Conservation (phyloP, 2,888 invertebrate species). For the Herminia tarsipennalis region DNA sequence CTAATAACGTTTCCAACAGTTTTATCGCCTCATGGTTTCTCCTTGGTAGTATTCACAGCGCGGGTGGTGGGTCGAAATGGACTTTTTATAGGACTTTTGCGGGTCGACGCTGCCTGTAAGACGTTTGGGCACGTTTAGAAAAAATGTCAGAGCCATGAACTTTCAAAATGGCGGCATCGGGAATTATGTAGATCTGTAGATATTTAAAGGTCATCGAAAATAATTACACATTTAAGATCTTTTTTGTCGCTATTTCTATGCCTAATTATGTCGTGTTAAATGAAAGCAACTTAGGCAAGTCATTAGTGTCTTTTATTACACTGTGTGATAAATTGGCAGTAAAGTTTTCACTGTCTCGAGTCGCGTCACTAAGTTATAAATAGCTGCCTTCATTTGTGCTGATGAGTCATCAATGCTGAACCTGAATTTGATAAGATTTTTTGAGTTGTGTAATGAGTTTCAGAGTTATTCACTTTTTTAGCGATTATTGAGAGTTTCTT, state of each 20-base stretch:
- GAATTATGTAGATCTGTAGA: slow-evolving; percentile 25
- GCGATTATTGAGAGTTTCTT: too few relatives aligned
- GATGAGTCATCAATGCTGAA: slow-evolving; percentile 35
- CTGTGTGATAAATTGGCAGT: slow-evolving; percentile 2
- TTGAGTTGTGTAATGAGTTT: too few relatives aligned
- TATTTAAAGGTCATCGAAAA: slow-evolving; percentile 49
- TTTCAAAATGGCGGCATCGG: slow-evolving; percentile 33
- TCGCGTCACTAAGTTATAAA: slow-evolving; percentile 40
- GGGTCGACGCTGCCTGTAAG: slow-evolving; percentile 22
- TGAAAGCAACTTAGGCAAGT: too few relatives aligned
- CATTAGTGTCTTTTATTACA: too few relatives aligned
- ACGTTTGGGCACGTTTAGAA: slow-evolving; percentile 15
- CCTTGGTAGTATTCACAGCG: slow-evolving; percentile 23
- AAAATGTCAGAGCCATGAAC: slow-evolving; percentile 55
- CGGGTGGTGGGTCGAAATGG: slow-evolving; percentile 39
- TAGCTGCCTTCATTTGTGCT: slow-evolving; percentile 25
- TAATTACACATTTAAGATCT: slow-evolving; percentile 4
- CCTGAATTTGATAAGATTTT: slow-evolving; percentile 28
- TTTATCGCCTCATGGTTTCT: slow-evolving; percentile 32
- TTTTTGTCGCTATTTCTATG: neutral
- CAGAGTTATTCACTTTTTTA: too few relatives aligned
- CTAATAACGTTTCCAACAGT: slow-evolving; percentile 32
- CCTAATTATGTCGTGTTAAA: neutral
- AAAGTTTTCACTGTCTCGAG: slow-evolving; percentile 8
- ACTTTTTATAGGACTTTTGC: slow-evolving; percentile 47